These are phyloP conservation scores for Progne subis DNA, from an alignment of 2,113 vertebrate genomes.

Conservation along the genomic window DNA sequence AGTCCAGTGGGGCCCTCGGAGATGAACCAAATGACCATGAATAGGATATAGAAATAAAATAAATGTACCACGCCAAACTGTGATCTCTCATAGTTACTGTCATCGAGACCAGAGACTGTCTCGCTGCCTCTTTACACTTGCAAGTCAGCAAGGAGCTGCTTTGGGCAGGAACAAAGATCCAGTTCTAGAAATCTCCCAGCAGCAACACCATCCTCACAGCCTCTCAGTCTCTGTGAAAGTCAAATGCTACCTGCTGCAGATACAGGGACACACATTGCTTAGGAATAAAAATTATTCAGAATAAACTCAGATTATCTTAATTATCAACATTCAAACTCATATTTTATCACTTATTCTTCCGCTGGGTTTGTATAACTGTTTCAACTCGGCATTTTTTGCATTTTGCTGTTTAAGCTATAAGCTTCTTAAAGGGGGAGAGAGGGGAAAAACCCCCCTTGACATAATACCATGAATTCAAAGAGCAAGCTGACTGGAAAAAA, in stretches of 20 bases:
- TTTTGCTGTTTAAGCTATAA: conserved; percentile 47
- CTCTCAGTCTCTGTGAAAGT: background rate
- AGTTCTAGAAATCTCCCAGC: conserved; percentile 63
- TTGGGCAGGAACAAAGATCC: conserved; percentile 51
- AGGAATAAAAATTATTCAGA: background rate
- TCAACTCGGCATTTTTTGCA: background rate
- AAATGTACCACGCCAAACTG: background rate
- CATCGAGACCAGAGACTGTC: background rate
- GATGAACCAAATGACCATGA: conserved; percentile 11
- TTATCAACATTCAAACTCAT: background rate
- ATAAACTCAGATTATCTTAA: background rate
- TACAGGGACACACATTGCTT: background rate
- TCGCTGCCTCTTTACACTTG: background rate
- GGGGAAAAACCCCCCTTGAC: conserved; percentile 31
- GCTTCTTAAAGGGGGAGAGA: conserved; percentile 26
- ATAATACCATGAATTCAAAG: conserved; percentile 75
- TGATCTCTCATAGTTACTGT: background rate
- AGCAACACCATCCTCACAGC: conserved; percentile 25
- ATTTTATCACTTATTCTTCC: conserved; percentile 15
- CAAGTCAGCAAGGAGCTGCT: conserved; percentile 55
- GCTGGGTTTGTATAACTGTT: background rate
- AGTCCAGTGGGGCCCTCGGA: background rate
- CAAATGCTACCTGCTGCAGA: conserved; percentile 51
- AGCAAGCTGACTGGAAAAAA: conserved; percentile 54
- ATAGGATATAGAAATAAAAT: background rate